These are phyloP conservation scores for Rhodinocichla rosea DNA, from an alignment of 2,113 vertebrate species.

Conservation along the genomic window DNA sequence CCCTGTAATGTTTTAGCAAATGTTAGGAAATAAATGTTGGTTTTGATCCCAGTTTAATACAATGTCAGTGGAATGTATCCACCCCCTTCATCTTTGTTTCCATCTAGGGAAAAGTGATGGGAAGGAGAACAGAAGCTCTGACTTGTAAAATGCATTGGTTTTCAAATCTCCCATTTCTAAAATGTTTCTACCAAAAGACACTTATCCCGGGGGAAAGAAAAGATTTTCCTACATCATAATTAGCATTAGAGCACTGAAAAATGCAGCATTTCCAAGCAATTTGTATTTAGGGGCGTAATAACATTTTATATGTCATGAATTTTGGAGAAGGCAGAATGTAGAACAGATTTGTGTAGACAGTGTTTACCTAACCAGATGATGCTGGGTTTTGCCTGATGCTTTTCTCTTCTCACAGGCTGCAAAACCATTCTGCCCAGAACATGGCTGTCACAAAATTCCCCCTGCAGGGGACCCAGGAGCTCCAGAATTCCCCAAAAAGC, in stretches of 20 bases:
- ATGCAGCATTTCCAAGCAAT: too few relatives aligned
- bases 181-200: not conserved
- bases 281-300: not conserved
- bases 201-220: too few relatives aligned
- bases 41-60: not conserved
- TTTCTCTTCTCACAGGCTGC: not conserved
- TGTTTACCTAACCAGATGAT: not conserved
- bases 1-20: not conserved
- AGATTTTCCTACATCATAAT: not conserved
- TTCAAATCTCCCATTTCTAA: not conserved
- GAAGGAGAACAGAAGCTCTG: not conserved
- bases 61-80: not conserved
- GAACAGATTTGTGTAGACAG: not conserved
- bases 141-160: not conserved
- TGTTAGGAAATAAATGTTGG: not conserved
- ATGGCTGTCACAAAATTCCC: not conserved
- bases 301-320: accelerated
- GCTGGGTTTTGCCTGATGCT: accelerated
- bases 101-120: not conserved
- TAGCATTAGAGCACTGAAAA: not conserved
- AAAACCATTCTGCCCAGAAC: not conserved
- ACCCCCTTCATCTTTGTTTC: not conserved
- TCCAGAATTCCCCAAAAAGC: not conserved
- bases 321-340: not conserved
- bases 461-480: accelerated